Evolutionary conservation across 2,888 invertebrate genomes (phyloP).

Genomic region (Dasysyrphus tricinctus): DNA sequence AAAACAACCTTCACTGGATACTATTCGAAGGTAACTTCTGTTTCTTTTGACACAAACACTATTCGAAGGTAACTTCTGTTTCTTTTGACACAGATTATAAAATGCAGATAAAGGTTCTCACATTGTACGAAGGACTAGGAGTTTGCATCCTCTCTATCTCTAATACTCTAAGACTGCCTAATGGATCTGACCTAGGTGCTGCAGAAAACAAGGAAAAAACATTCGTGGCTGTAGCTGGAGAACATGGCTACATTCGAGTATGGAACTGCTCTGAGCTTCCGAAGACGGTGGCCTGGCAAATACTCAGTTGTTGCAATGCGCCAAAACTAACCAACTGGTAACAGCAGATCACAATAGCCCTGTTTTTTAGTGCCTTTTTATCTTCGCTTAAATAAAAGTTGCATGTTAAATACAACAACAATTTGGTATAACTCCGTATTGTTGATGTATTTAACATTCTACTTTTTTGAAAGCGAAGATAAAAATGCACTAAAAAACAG

Average conservation of each 20-base stretch:
- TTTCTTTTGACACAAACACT: too few species aligned
- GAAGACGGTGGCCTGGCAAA: constrained; percentile 88
- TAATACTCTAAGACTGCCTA: constrained; percentile 85
- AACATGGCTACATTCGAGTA: constrained; percentile 89
- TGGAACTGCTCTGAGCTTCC: constrained; percentile 88
- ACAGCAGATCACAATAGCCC: constrained; percentile 94
- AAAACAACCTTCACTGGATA: constrained; percentile 89
- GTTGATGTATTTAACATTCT: too few species aligned
- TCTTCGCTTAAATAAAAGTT: too few species aligned
- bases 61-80: too few species aligned
- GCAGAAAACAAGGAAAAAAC: constrained; percentile 82
- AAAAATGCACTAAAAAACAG: too few species aligned
- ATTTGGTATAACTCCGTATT: too few species aligned
- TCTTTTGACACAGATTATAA: constrained; percentile 85
- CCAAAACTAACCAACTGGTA: constrained; percentile 86
- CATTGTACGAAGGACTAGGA: constrained; percentile 92
- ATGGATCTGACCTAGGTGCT: constrained; percentile 73
- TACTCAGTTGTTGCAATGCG: constrained; percentile 87
- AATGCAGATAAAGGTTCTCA: constrained; percentile 89
- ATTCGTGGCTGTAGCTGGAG: constrained; percentile 91
- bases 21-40: constrained; percentile 92
- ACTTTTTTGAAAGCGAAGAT: too few species aligned
- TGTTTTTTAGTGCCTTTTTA: too few species aligned
- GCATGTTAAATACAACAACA: too few species aligned
- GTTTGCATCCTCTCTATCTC: constrained; percentile 87